Percentiles rank a stretch among this genome's conserved stretches.
Conservation (phyloP, 2,797 vertebrate genomes). For the Oreochromis mossambicus region DNA sequence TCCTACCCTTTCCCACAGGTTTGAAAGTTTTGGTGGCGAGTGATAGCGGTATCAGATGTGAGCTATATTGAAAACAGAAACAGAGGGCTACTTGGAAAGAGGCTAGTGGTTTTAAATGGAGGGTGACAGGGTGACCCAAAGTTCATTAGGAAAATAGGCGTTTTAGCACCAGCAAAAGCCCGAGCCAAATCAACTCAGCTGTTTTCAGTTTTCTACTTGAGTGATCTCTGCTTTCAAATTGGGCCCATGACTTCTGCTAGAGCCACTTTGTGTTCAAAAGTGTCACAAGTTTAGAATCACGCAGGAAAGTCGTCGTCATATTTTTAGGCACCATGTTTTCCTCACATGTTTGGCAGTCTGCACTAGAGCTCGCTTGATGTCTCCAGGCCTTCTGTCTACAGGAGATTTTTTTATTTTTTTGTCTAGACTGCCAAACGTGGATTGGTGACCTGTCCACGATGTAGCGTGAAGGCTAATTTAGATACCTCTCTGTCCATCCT, state of each 20-base stretch:
- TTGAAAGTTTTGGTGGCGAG: conserved; percentile 32
- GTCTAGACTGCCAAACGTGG: background rate
- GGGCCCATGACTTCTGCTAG: background rate
- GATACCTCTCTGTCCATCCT: background rate
- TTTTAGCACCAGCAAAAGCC: background rate
- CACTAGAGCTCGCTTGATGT: background rate
- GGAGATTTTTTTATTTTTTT: background rate
- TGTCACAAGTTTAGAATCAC: background rate
- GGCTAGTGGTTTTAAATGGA: conserved; percentile 35
- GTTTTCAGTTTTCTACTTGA: conserved; percentile 13
- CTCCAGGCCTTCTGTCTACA: background rate
- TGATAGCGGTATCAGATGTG: conserved; percentile 11
- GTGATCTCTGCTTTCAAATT: background rate
- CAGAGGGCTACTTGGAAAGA: background rate
- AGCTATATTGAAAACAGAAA: conserved; percentile 21
- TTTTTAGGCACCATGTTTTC: background rate
- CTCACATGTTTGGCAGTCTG: background rate
- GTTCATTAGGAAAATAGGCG: conserved; percentile 12
- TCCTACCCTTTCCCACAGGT: conserved; percentile 46
- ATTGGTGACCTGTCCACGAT: background rate
- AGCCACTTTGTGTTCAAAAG: background rate
- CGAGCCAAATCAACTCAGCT: conserved; percentile 14
- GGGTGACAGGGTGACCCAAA: conserved; percentile 15
- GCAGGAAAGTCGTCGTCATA: background rate
- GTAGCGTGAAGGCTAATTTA: background rate